Evolutionary conservation across 2,113 vertebrate genomes (phyloP).

Genomic region (Engystomops pustulosus): DNA sequence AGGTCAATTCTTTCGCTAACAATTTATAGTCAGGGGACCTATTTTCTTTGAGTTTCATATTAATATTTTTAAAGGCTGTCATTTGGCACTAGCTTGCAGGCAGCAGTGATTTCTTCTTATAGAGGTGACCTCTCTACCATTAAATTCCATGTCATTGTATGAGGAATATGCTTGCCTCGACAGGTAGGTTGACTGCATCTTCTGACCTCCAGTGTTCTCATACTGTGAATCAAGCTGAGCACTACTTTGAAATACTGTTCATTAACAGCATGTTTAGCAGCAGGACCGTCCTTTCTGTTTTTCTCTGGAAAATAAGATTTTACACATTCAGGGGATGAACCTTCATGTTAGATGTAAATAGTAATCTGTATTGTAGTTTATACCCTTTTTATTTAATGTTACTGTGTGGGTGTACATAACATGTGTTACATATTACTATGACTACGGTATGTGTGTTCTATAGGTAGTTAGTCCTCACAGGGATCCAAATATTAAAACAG

Average conservation of each 20-base stretch:
- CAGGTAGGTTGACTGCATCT: constrained; percentile 75
- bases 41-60: constrained; percentile 60
- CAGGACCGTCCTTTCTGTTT: background rate
- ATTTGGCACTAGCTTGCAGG: constrained; percentile 66
- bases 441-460: background rate
- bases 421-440: background rate
- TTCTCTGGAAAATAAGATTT: background rate
- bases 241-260: constrained; percentile 67
- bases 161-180: constrained; percentile 72
- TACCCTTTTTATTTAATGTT: background rate
- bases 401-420: background rate
- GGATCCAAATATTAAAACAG: too few species aligned
- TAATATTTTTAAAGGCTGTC: constrained; percentile 68
- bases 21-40: constrained; percentile 64
- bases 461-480: too few species aligned
- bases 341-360: background rate
- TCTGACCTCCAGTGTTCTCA: constrained; percentile 76
- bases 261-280: constrained; percentile 43
- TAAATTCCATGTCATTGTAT: constrained; percentile 69
- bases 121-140: constrained; percentile 75
- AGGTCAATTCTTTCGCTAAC: constrained; percentile 65
- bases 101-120: constrained; percentile 68
- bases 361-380: background rate
- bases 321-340: background rate
- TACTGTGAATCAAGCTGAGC: constrained; percentile 67